Base-by-base conservation (phyloP, 2,888 invertebrate species). In the Noctua fimbriata region DNA sequence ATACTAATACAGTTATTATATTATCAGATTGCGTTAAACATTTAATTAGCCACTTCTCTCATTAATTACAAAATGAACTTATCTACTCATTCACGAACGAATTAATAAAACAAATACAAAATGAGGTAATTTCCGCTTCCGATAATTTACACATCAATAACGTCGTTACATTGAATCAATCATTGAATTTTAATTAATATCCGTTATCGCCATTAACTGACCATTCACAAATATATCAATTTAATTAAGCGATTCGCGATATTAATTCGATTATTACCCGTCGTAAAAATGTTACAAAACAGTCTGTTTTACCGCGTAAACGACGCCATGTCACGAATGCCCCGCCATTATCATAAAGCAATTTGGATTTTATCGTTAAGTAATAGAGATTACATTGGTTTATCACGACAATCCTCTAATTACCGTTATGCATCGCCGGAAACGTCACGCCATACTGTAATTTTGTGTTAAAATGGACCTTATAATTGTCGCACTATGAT, bases 171-270 rank as follows among this genome's bases (percentile, higher is more conserved):
- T 73, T 87, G 79, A 79, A 87, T 87, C 80, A 84, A 84, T 87
- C 80, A 87, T 86, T 74, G 73, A 76, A 76, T 58, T 32, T 79
- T 87, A 88, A 89, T 89, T 88, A 89, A 82, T 88, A 90, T 81
- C 83, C 84, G 90, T 90, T 88, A 91, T 89, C 88, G 86, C 84
- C 88, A 89, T 89, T 80, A 86, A 78, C 80, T 83, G 87, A 81
- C 89, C 89, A 88, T 89, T 91, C 90, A 90, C 89, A 91, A 92
- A 91, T 90, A 92, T 94, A 95, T 95, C 95, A 95, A 95, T 96
- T 95, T 95, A 96, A 96, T 96, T 95, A 96, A 96, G 94, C 92
- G 96, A 95, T 95, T 93, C 92, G 93, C 95, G 92, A 96, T 96
- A 96, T 96, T 95, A 95, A 96, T 95, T 95, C 95, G 96, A 95